Evolutionary conservation across 2,888 invertebrate species (phyloP), one percentile per base, ranked within the genome.

Genomic region (Dasysyrphus tricinctus): DNA sequence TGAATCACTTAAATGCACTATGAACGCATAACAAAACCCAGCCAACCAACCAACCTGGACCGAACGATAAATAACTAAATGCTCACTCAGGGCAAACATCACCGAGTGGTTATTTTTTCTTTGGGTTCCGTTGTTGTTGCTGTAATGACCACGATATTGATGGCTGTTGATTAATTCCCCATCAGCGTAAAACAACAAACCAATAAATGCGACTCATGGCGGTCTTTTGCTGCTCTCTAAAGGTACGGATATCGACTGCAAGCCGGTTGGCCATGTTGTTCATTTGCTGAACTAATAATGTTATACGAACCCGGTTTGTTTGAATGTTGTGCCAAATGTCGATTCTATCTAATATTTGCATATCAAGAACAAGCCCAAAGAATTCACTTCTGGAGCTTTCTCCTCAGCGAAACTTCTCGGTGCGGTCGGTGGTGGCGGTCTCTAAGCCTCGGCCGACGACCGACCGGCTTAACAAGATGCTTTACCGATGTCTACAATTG

Each of bases 1-100:
- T 92, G 92, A 92, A 92, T 92, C 92, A 92, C 90, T 90, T 80
- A 29, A 80, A 74, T 81, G 73, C 77, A 85, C 65, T 80, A 12
- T 37, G 65, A 76, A 65, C 65, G 72, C 54, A 54, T 32, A 54
- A 54, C 54, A 29, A 24, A 54, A 54, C 39, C 19, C 14, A 59
- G 12, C 57, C 24, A 14, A n/a, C 19, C 37, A 3, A 73, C 76
- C 54, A 67, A 44, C 39, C 59, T 49, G 51, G 63, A 14, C 24
- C 24, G 42, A 69, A 49, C 70, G 14, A 63, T 16, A 47, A 54
- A 80, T 69, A 74, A 51, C 69, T 77, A 54, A 75, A 75, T 83
- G 80, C 70, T 63, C 70, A 74, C 76, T 77, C 80, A 75, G 67
- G 72, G 76, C 67, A 51, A 73, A 39, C 80, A 65, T 34, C 49